Conservation (phyloP, 2,113 vertebrate genomes). For the Coptodon rendalli region DNA sequence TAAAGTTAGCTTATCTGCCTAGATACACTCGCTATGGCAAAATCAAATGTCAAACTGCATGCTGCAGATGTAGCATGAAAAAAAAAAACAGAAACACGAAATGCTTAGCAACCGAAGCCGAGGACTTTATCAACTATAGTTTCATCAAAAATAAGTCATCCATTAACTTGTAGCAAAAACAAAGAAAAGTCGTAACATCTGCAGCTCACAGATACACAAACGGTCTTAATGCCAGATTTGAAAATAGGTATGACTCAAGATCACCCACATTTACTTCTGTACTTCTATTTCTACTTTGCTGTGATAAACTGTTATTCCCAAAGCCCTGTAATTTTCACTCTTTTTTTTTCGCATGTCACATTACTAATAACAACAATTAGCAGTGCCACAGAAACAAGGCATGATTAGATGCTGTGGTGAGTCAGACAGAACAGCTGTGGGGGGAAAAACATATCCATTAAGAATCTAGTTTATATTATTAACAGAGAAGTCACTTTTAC, state of each 20-base stretch:
- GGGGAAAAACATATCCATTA: neutral
- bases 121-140: neutral
- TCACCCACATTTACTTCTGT: neutral
- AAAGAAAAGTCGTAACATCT: neutral
- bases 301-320: constrained; percentile 9
- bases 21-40: neutral
- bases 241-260: neutral
- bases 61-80: neutral
- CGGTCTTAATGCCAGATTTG: neutral
- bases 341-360: neutral
- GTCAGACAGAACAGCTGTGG: neutral
- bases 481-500: constrained; percentile 20
- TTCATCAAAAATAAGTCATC: neutral
- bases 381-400: neutral
- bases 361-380: constrained; percentile 37
- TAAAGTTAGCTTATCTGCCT: neutral
- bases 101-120: neutral
- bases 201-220: neutral
- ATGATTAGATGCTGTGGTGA: neutral
- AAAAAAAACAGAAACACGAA: neutral
- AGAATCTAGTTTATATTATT: constrained; percentile 2
- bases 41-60: neutral
- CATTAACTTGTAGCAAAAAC: neutral
- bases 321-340: neutral
- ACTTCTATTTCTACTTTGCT: neutral